These are phyloP conservation scores for Ischnus inquisitorius DNA, from an alignment of 2,888 invertebrate genomes.

Conservation along the genomic window DNA sequence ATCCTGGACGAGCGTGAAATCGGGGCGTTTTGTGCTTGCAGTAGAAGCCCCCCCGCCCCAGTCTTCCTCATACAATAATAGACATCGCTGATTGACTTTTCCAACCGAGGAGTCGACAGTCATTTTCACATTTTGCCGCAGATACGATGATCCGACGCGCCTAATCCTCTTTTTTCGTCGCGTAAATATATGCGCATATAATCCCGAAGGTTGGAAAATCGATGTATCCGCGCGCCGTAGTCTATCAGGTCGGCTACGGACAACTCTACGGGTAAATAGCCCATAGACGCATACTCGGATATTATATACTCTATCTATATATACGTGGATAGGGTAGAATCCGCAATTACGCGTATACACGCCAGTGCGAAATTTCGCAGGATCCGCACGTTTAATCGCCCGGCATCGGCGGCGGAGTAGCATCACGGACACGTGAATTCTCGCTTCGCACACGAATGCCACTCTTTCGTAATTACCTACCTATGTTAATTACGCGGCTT, in stretches of 20 bases:
- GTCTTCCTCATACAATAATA: background rate
- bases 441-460: conserved; percentile 61
- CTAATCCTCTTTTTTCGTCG: background rate
- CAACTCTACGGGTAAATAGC: background rate
- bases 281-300: background rate
- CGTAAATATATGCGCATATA: background rate
- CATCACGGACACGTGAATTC: conserved; percentile 55
- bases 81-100: conserved; percentile 15
- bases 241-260: background rate
- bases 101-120: conserved; percentile 1
- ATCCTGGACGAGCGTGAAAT: conserved; percentile 66
- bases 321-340: conserved; percentile 30
- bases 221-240: background rate
- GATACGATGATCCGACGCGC: background rate
- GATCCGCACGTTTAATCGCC: conserved; percentile 66
- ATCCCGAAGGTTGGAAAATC: background rate
- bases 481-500: conserved; percentile 78
- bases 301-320: background rate
- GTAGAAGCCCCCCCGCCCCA: background rate
- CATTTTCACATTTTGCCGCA: background rate
- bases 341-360: conserved; percentile 44
- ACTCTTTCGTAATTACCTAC: conserved; percentile 77
- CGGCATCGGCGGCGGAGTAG: conserved; percentile 3
- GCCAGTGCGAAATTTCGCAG: conserved; percentile 50
- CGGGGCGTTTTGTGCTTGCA: conserved; percentile 24